These are phyloP conservation scores for Eucera pruinosa DNA, from an alignment of 2,888 invertebrate genomes.

Conservation along the genomic window DNA sequence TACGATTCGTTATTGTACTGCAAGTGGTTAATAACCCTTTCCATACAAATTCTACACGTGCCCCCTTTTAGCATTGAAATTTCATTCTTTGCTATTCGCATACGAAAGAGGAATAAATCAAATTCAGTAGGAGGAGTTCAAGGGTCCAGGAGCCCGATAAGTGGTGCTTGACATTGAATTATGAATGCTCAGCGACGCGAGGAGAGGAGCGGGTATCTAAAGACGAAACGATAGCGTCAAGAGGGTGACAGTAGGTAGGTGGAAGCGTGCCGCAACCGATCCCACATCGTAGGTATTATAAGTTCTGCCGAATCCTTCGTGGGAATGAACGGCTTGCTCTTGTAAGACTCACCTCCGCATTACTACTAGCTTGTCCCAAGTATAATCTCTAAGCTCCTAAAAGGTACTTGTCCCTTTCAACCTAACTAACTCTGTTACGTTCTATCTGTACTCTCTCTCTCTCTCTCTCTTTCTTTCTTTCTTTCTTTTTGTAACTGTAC, in stretches of 20 bases:
- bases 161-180: conserved; percentile 70
- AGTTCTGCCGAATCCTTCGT: conserved; percentile 82
- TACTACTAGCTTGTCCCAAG: conserved; percentile 77
- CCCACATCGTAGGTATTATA: conserved; percentile 78
- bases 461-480: neutral
- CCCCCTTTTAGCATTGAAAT: too few relatives aligned
- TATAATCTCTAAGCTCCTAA: conserved; percentile 83
- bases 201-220: conserved; percentile 25
- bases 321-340: conserved; percentile 80
- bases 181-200: conserved; percentile 66
- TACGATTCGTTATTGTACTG: too few relatives aligned
- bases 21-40: too few relatives aligned
- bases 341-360: conserved; percentile 76
- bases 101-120: neutral
- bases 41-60: too few relatives aligned
- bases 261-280: conserved; percentile 77
- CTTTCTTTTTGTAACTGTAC: too few relatives aligned
- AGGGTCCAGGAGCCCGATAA: conserved; percentile 40
- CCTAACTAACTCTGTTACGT: conserved; percentile 60
- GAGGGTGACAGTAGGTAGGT: conserved; percentile 59
- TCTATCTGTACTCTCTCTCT: conserved; percentile 61
- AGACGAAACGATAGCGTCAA: conserved; percentile 59
- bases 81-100: too few relatives aligned
- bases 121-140: neutral
- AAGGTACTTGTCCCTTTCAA: conserved; percentile 80